These are phyloP conservation scores for Physella acuta DNA, from an alignment of 1,140 invertebrate species.

Conservation along the genomic window DNA sequence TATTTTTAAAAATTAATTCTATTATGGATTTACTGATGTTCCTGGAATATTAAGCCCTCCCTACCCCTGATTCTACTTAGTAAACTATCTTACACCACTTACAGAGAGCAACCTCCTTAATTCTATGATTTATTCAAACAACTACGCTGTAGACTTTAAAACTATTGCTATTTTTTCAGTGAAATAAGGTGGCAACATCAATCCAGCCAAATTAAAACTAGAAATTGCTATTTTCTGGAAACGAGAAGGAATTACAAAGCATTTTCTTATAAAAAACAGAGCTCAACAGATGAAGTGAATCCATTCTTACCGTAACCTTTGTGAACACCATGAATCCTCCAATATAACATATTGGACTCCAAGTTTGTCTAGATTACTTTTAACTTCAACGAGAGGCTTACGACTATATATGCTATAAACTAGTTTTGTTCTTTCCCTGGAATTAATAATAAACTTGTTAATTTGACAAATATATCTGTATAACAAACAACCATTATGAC, in stretches of 20 bases:
- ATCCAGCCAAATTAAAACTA: neutral
- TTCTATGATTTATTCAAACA: neutral
- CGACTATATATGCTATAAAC: slow-evolving; percentile 63
- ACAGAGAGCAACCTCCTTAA: too few relatives aligned
- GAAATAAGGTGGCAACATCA: slow-evolving; percentile 1
- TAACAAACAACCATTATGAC: too few relatives aligned
- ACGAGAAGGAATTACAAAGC: neutral
- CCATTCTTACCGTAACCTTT: slow-evolving; percentile 67
- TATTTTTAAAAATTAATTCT: too few relatives aligned
- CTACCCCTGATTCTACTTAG: too few relatives aligned
- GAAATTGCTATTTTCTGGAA: neutral
- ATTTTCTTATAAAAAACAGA: neutral
- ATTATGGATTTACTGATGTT: too few relatives aligned
- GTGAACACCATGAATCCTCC: slow-evolving; percentile 62
- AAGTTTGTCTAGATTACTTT: slow-evolving; percentile 53
- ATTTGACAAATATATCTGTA: too few relatives aligned
- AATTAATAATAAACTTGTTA: too few relatives aligned
- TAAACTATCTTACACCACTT: too few relatives aligned
- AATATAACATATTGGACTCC: slow-evolving; percentile 61
- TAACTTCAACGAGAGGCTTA: slow-evolving; percentile 57
- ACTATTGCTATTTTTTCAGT: neutral
- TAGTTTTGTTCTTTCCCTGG: slow-evolving; percentile 71
- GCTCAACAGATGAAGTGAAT: too few relatives aligned
- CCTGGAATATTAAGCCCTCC: too few relatives aligned
- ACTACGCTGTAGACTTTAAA: neutral